Percentiles rank a stretch among this genome's conserved stretches.
Conservation (phyloP, 2,797 vertebrate genomes). For the Crocodylus rhombifer region DNA sequence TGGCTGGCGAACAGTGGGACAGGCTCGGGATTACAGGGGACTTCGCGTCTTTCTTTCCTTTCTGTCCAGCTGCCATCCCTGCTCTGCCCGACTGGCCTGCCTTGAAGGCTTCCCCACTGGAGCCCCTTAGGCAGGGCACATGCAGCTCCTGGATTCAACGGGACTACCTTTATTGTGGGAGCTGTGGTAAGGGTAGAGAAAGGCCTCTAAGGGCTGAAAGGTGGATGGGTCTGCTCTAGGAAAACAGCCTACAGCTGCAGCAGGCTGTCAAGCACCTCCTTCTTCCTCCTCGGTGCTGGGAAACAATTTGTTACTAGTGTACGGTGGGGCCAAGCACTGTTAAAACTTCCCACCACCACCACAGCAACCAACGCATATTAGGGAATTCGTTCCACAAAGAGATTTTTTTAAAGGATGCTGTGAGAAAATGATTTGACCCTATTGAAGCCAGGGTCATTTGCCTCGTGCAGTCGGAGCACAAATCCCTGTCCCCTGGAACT, state of each 20-base stretch:
- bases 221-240: neutral
- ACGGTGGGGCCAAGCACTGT: neutral
- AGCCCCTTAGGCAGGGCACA: neutral
- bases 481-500: conserved; percentile 29
- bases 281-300: conserved; percentile 10
- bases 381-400: neutral
- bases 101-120: neutral
- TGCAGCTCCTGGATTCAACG: neutral
- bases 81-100: neutral
- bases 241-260: neutral
- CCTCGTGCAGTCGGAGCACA: neutral
- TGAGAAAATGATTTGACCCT: conserved; percentile 12
- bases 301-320: conserved; percentile 35
- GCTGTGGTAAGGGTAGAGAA: neutral
- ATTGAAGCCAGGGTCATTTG: conserved; percentile 6
- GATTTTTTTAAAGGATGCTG: neutral
- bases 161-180: neutral
- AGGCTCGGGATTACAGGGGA: rapidly evolving
- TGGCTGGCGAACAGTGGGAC: neutral
- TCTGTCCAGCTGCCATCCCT: neutral
- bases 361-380: neutral
- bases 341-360: neutral
- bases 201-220: conserved; percentile 26
- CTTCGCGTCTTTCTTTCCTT: neutral
- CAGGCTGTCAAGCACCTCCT: conserved; percentile 20